phyloP scores from a whole-genome alignment of 2,113 vertebrate species.

The Maccullochella peelii region DNA sequence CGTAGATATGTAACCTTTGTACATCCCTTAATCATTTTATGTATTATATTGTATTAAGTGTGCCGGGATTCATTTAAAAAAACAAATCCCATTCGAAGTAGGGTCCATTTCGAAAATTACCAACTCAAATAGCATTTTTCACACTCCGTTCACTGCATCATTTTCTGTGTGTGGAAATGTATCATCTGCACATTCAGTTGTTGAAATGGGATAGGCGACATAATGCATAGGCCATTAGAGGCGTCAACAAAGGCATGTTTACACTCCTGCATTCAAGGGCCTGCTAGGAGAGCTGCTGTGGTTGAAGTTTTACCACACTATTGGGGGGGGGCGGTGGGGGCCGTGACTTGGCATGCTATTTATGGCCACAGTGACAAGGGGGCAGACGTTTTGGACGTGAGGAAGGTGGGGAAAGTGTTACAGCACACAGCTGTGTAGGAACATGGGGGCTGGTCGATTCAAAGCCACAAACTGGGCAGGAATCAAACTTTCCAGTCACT shows the following conservation, averaged over 20 bases:
- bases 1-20: not conserved
- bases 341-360: slow-evolving; percentile 67
- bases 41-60: not conserved
- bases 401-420: slow-evolving; percentile 40
- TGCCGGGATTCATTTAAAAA: not conserved
- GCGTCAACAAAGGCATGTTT: slow-evolving; percentile 61
- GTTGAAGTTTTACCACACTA: slow-evolving; percentile 48
- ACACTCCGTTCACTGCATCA: not conserved
- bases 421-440: not conserved
- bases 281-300: slow-evolving; percentile 3
- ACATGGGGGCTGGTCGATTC: not conserved
- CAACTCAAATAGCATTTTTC: not conserved
- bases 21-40: not conserved
- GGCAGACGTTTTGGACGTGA: slow-evolving; percentile 61
- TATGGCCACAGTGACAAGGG: slow-evolving; percentile 57
- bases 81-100: not conserved
- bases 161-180: not conserved
- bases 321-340: not conserved
- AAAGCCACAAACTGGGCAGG: not conserved
- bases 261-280: slow-evolving; percentile 2
- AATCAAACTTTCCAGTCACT: slow-evolving; percentile 22
- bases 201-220: not conserved
- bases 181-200: not conserved
- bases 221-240: not conserved
- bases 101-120: not conserved